These are phyloP conservation scores for Osmoderma eremita DNA, from an alignment of 2,888 invertebrate genomes.

Conservation along the genomic window DNA sequence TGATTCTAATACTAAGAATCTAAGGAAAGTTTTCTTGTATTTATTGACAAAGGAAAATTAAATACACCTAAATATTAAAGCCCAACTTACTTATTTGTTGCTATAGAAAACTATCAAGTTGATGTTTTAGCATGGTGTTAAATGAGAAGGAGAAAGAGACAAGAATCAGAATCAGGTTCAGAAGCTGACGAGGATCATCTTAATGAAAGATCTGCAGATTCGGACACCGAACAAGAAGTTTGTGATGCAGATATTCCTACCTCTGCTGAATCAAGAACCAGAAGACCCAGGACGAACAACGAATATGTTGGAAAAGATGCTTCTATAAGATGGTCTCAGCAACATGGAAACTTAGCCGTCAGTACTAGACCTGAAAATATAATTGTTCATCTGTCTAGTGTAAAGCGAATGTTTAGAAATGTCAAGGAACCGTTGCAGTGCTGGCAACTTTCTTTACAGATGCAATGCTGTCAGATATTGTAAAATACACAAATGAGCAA, in stretches of 20 bases:
- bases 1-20: too few species aligned
- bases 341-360: not conserved
- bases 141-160: not conserved
- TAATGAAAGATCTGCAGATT: not conserved
- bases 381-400: not conserved
- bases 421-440: not conserved
- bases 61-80: too few species aligned
- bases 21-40: too few species aligned
- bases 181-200: not conserved
- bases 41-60: too few species aligned
- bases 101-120: too few species aligned
- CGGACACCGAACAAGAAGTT: slow-evolving; percentile 1
- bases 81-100: too few species aligned
- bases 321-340: not conserved
- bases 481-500: slow-evolving; percentile 5
- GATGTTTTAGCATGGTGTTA: not conserved
- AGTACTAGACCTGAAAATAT: not conserved
- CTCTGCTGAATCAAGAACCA: too few species aligned
- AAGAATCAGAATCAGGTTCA: not conserved
- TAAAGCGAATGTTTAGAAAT: not conserved
- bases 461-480: not conserved
- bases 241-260: not conserved
- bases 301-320: not conserved
- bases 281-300: too few species aligned
- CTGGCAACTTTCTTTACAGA: slow-evolving; percentile 1